phyloP scores from a whole-genome alignment of 2,888 invertebrate species.

The Leptothorax acervorum region DNA sequence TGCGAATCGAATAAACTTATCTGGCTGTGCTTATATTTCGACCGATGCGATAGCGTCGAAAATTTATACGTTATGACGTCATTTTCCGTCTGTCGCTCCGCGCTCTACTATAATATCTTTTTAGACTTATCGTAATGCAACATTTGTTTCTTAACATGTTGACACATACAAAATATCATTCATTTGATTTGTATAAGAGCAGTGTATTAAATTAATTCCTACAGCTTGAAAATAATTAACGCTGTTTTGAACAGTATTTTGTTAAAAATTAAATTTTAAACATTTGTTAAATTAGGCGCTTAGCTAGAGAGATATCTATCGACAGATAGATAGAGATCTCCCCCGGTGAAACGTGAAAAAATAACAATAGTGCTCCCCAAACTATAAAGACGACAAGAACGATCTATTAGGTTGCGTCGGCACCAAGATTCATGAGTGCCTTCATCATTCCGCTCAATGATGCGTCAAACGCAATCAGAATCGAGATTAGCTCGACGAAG shows the following conservation, averaged over 20 bases:
- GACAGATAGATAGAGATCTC: not conserved
- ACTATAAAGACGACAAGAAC: conserved; percentile 64
- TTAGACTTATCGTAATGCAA: not conserved
- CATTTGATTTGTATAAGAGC: not conserved
- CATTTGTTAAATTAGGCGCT: not conserved
- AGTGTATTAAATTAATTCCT: not conserved
- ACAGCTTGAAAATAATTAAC: not conserved
- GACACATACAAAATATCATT: not conserved
- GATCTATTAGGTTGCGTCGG: conserved; percentile 62
- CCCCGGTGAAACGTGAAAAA: conserved; percentile 57
- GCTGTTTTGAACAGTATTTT: not conserved
- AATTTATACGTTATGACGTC: conserved; percentile 33
- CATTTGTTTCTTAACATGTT: not conserved
- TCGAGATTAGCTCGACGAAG: conserved; percentile 79
- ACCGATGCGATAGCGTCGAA: not conserved
- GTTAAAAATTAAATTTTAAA: not conserved
- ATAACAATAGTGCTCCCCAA: conserved; percentile 62
- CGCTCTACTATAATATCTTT: not conserved
- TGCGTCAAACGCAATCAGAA: conserved; percentile 83
- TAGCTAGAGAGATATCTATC: not conserved
- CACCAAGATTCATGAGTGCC: conserved; percentile 71
- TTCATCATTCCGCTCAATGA: conserved; percentile 83
- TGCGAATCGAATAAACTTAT: conserved; percentile 35
- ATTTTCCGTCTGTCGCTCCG: not conserved
- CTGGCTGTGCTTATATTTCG: not conserved